Base-by-base conservation (phyloP, 2,797 vertebrate genomes). In the Spizella passerina region DNA sequence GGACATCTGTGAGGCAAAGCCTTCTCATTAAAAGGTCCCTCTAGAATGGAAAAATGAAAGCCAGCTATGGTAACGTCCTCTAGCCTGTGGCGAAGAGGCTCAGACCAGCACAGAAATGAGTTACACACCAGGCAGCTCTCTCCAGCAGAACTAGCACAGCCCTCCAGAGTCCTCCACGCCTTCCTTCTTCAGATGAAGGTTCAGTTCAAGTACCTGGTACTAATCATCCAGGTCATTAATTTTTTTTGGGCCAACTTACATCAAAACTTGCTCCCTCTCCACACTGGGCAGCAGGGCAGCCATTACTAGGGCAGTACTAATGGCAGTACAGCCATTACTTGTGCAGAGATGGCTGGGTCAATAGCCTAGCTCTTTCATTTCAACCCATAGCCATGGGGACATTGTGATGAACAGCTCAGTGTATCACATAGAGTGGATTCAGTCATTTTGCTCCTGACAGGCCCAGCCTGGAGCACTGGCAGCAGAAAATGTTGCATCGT, bases 11-110 rank as follows among this genome's bases (percentile, higher is more conserved):
- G 43, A 93, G 46, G 94, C 86, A 96, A 96, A 93, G 57, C 65
- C 57, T 87, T 32, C 93, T 95, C 64, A 64, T 96, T 96, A 94
- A 92, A 92, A 77, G 22, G 82, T 89, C 91, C 89, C 86, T 87
- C n/a, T 70, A 84, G 93, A 85, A 92, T 10, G 49, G 60, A 52
- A 91, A 91, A 96, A 91, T 91, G 92, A 95, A 94, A 93, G 41
- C 29, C 71, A 82, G 75, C 71, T 70, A 72, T 52, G 41, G 70
- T 79, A 93, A 93, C 8, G 79, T 87, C 91, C 92, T 76, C 71
- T 76, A 95, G 92, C 86, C 56, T 85, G 88, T 56, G 29, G 83
- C 60, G 47, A 57, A 18, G 57, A 90, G 75, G 57, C 81, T 84
- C 46, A 71, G 81, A 88, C 88, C 81, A 77, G n/a, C 55, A 71